Evolutionary conservation across 2,113 vertebrate genomes (phyloP).

Genomic region (Pipra filicauda): DNA sequence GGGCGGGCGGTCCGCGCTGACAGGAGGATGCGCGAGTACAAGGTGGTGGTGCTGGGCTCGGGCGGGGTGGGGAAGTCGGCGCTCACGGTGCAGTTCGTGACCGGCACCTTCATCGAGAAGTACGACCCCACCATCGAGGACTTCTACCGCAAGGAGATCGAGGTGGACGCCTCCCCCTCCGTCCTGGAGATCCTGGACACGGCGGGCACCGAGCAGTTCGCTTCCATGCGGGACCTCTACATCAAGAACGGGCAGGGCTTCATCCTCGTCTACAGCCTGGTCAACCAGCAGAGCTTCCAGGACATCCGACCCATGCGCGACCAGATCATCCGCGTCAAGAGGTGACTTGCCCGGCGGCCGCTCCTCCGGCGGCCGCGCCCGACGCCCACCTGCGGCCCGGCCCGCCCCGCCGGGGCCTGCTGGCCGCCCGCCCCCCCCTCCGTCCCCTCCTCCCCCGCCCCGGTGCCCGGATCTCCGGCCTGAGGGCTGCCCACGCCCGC

Average conservation of each 20-base stretch:
- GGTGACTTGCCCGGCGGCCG: too few relatives aligned
- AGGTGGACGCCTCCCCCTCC: conserved; percentile 96
- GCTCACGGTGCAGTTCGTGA: conserved; percentile 97
- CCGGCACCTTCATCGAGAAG: conserved; percentile 97
- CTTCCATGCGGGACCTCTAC: conserved; percentile 97
- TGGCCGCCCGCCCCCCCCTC: too few relatives aligned
- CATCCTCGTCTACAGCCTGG: conserved; percentile 96
- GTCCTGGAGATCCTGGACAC: conserved; percentile 98
- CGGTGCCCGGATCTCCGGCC: background rate
- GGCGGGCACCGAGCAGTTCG: conserved; percentile 97
- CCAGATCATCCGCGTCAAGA: too few relatives aligned
- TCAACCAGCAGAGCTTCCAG: conserved; percentile 97
- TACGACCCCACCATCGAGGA: conserved; percentile 99
- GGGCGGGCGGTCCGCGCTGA: too few relatives aligned
- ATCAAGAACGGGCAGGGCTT: conserved; percentile 98
- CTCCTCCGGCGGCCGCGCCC: too few relatives aligned
- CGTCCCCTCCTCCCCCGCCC: too few relatives aligned
- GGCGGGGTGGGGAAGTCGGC: conserved; percentile 97
- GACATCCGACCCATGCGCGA: background rate
- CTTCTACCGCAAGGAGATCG: conserved; percentile 98
- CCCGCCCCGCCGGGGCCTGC: too few relatives aligned
- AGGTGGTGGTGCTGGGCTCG: conserved; percentile 94
- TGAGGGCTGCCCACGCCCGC: background rate
- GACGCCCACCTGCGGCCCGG: too few relatives aligned
- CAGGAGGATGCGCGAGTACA: conserved; percentile 90